Base-by-base conservation (phyloP, 2,797 vertebrate genomes). In the Aulostomus chinensis region DNA sequence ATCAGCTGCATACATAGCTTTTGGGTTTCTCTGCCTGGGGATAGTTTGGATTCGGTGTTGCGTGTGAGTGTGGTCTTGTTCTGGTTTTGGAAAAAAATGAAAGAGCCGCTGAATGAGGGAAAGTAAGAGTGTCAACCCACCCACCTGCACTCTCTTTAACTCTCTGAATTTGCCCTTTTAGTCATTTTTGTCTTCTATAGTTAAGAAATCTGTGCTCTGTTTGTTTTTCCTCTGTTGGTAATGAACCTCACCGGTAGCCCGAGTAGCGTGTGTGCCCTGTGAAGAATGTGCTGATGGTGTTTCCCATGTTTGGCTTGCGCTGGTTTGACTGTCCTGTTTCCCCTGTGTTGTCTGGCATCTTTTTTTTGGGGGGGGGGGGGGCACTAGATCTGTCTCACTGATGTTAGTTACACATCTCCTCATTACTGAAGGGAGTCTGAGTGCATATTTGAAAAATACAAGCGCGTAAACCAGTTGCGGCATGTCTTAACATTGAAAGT, bases 401-500 rank as follows among this genome's bases (percentile, higher is more conserved):
- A 54, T 39, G 22, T 42, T 57, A 43, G 21, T 38, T 26, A 36
- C 48, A 65, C 5, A 1, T 59, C 28, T 41, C 45, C 21, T 55
- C 29, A 15, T 59, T 45, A 41, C 11, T 12, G 6, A 6, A 58
- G 18, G 10, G 1, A 43, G 31, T 50, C n/a, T 3, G 28, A 53
- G 35, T 28, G 12, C 42, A 30, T 40, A 73, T 77, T 57, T 56
- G 28, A 78, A 76, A 85, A 89, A 82, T 73, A 35, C 60, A 26
- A 28, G 45, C n/a, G 1, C 39, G 50, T 53, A 36, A 68, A 75
- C 77, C 51, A 67, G 73, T 75, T 33, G 15, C 45, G 62, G 66
- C 78, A 78, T 58, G 80, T 14, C 54, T 14, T n/a, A n/a, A 3
- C 28, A 53, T 66, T 71, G 40, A 47, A 68, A 67, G 47, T 64